These are phyloP conservation scores for Urophycis tenuis DNA, from an alignment of 2,797 vertebrate species.

Conservation along the genomic window DNA sequence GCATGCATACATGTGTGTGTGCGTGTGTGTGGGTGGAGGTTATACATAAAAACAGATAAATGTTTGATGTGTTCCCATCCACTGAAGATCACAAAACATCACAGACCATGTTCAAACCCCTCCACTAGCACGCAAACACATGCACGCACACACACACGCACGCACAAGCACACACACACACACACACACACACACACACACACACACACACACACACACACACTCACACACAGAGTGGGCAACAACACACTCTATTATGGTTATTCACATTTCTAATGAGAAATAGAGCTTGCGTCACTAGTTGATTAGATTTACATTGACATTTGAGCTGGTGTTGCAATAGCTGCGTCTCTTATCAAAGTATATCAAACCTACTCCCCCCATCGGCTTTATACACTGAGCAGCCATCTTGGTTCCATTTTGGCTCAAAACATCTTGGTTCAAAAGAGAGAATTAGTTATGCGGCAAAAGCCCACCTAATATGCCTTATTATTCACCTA, in stretches of 20 bases:
- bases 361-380: neutral
- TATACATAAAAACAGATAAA: neutral
- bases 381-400: neutral
- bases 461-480: no score
- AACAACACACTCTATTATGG: neutral
- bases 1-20: neutral
- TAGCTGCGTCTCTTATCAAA: neutral
- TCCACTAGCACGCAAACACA: neutral
- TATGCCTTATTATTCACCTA: no score
- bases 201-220: neutral
- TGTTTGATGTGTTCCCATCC: constrained; percentile 1
- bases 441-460: neutral
- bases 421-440: neutral
- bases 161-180: constrained; percentile 2
- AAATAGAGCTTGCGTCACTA: neutral
- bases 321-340: neutral
- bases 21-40: neutral
- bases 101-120: constrained; percentile 11
- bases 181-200: neutral
- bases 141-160: neutral
- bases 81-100: neutral
- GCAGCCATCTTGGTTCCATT: neutral
- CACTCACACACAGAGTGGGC: neutral
- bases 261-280: neutral
- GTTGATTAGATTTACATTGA: neutral